A percentile compares a stretch with the other conserved stretches of the same genome.
Conservation (phyloP, 2,888 invertebrate species). For the Protonemura montana region DNA sequence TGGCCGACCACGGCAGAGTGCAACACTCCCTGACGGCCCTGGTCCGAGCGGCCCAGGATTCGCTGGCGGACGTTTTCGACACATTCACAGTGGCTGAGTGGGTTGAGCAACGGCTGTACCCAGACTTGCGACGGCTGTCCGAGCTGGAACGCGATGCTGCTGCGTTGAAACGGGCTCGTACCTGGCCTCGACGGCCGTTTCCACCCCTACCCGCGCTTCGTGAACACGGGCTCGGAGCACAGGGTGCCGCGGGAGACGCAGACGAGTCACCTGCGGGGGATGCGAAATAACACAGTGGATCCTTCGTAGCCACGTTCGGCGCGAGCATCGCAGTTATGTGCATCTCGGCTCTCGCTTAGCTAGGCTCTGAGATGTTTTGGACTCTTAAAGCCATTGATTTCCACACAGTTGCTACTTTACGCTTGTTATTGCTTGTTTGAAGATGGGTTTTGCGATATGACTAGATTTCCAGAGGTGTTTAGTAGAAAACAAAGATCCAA, state of each 20-base stretch:
- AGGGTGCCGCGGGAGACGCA: not conserved
- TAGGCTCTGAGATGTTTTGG: not conserved
- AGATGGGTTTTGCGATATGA: not conserved
- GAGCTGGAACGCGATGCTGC: constrained; percentile 64
- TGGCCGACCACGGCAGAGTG: constrained; percentile 64
- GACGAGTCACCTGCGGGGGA: not conserved
- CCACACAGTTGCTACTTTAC: not conserved
- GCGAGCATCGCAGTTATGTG: not conserved
- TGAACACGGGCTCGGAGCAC: constrained; percentile 58
- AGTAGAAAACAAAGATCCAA: no score
- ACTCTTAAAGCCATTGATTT: no score
- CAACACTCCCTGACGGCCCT: constrained; percentile 66
- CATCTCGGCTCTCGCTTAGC: not conserved
- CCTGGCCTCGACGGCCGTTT: constrained; percentile 70
- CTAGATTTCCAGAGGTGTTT: no score
- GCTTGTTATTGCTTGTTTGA: not conserved
- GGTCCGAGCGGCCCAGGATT: constrained; percentile 64
- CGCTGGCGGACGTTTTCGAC: constrained; percentile 68
- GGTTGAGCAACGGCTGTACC: constrained; percentile 72
- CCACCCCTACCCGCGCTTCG: constrained; percentile 61
- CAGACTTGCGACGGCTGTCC: constrained; percentile 62
- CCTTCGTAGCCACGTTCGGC: not conserved
- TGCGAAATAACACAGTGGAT: not conserved
- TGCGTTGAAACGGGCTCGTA: constrained; percentile 62
- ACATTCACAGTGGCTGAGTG: constrained; percentile 69